Base-by-base conservation (phyloP, 2,888 invertebrate genomes). In the Drosophila neotestacea region DNA sequence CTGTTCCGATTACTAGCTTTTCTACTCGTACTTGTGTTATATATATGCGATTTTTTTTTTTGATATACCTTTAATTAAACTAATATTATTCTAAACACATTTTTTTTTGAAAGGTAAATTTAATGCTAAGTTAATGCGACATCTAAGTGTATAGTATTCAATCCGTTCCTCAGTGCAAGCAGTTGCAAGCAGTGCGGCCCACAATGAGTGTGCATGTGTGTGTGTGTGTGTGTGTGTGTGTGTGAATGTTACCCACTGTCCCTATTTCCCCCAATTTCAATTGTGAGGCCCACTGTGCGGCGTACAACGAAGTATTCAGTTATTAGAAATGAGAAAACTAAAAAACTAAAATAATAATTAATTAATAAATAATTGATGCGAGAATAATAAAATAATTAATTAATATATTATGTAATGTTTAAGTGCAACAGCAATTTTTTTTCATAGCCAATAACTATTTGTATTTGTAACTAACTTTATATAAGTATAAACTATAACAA, bases 11-110 rank as follows among this genome's bases (percentile, higher is more conserved):
- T 30, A 77, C 67, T 83, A 85, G 86, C 83, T 84, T 74, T 85
- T 70, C 73, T 88, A 85, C 88, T 87, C 88, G 87, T 85, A 89
- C 82, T 83, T 88, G 90, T 90, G 87, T 87, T 90, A 83, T 88
- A 77, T 78, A 82, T 72, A 78, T 52, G 51, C 30, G 47, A 27
- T 48, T 50, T 52, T 59, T 61, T n/a, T n/a, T 64, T 67, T 62
- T 70, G 6, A 46, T 36, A 39, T 48, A 56, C 7, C 22, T 42
- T 34, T 32, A 30, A 30, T 41, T 30, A 39, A 52, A 6, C 27
- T 34, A 11, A 34, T 52, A 42, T 36, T 28, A n/a, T 34, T 22
- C 28, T 30, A 41, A 11, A 27, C 28, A 22, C 52, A 54, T 46
- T 70, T 68, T 72, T 46, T 69, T 63, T 41, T 11, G 54, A 42